Evolutionary conservation across 2,888 invertebrate species (phyloP).

Genomic region (Frankliniella intonsa): DNA sequence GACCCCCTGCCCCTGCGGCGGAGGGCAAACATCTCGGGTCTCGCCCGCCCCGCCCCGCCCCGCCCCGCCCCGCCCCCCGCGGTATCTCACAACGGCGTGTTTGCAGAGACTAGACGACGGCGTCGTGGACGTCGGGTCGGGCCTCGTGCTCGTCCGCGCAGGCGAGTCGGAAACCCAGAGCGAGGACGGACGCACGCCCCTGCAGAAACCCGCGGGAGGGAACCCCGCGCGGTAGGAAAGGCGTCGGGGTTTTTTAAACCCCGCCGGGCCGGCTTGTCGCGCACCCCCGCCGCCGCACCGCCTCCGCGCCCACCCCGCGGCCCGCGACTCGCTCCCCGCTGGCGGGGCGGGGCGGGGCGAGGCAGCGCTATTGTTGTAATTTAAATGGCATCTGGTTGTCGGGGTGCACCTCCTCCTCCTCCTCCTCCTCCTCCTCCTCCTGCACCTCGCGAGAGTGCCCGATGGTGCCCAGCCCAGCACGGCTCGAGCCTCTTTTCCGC

Average conservation of each 20-base stretch:
- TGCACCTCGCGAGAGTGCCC: not conserved
- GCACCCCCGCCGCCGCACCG: not conserved
- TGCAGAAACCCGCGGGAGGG: too few species aligned
- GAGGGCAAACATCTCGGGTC: too few species aligned
- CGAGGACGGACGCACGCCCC: not conserved
- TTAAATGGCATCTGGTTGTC: constrained; percentile 19
- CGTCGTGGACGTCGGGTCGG: too few species aligned
- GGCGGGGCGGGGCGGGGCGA: not conserved
- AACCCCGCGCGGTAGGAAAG: too few species aligned
- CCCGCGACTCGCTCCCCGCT: too few species aligned
- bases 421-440: not conserved
- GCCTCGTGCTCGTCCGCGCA: too few species aligned
- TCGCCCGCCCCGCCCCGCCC: too few species aligned
- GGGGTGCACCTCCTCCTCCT: not conserved
- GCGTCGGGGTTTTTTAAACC: too few species aligned
- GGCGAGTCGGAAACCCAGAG: not conserved
- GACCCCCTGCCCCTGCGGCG: too few species aligned
- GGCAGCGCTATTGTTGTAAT: constrained; percentile 2
- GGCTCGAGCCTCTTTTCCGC: not conserved
- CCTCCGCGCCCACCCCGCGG: not conserved
- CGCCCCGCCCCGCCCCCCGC: too few species aligned
- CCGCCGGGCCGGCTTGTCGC: not conserved
- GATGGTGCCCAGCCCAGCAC: not conserved
- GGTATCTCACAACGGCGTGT: too few species aligned
- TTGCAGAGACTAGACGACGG: too few species aligned